Conservation (phyloP, 1,140 invertebrate genomes). For the Drosophila simulans region DNA sequence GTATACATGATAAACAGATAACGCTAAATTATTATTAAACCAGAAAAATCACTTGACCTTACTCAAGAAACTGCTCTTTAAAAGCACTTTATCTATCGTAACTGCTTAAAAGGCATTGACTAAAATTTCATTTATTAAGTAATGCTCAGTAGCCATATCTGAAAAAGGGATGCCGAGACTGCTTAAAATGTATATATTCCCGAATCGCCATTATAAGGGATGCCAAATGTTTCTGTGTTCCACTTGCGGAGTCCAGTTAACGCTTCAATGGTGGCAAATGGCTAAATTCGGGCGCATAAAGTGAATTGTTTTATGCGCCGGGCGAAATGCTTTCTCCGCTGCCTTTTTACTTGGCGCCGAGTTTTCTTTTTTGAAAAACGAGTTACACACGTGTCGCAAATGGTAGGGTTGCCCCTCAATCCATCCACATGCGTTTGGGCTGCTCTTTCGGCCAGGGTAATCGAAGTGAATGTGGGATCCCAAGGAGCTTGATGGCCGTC, state of each 20-base stretch:
- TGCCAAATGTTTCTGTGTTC: conserved; percentile 24
- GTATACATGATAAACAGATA: not conserved
- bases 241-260: conserved; percentile 46
- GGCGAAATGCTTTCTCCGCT: conserved; percentile 34
- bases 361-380: conserved; percentile 67
- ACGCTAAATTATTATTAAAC: no score
- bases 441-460: conserved; percentile 34
- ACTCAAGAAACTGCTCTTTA: not conserved
- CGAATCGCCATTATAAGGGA: conserved; percentile 57
- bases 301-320: conserved; percentile 76
- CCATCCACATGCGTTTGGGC: conserved; percentile 6
- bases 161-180: conserved; percentile 30
- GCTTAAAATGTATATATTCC: conserved; percentile 78
- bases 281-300: conserved; percentile 79
- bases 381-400: conserved; percentile 82
- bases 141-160: conserved; percentile 23
- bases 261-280: conserved; percentile 78
- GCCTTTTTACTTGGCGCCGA: not conserved
- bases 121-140: conserved; percentile 68
- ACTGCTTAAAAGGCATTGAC: conserved; percentile 63
- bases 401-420: conserved; percentile 53
- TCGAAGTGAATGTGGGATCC: conserved; percentile 61
- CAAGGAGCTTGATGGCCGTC: conserved; percentile 64
- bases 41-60: no score
- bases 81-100: conserved; percentile 2